Percentiles rank a stretch among this genome's conserved stretches.
Conservation (phyloP, 1,140 invertebrate species). For the Zeugodacus cucurbitae region DNA sequence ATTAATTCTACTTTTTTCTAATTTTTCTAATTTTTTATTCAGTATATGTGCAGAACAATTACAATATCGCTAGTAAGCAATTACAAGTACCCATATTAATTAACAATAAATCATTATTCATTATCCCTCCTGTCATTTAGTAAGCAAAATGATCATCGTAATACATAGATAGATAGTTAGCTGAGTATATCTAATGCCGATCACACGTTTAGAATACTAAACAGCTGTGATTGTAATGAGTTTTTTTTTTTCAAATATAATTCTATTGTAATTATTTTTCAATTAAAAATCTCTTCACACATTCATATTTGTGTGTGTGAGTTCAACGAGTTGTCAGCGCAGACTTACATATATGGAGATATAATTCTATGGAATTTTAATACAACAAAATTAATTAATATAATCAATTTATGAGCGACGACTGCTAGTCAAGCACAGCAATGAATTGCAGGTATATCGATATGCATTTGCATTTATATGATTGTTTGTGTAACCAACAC, state of each 20-base stretch:
- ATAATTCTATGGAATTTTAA: constrained; percentile 9
- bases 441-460: not conserved
- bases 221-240: not conserved
- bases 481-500: not conserved
- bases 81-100: not conserved
- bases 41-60: not conserved
- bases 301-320: not conserved
- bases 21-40: not conserved
- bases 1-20: not conserved
- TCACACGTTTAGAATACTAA: not conserved
- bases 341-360: not conserved
- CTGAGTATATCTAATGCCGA: not conserved
- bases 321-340: too few species aligned
- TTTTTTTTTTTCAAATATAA: not conserved
- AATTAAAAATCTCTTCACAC: not conserved
- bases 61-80: not conserved
- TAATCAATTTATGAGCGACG: constrained; percentile 2
- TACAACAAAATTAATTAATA: not conserved
- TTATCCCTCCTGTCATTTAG: not conserved
- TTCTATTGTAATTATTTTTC: not conserved
- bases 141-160: not conserved
- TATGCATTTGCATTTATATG: too few species aligned
- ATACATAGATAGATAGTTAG: not conserved
- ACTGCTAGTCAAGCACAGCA: not conserved
- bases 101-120: not conserved